These are phyloP conservation scores for Anguilla anguilla DNA, from an alignment of 2,797 vertebrate genomes.

Conservation along the genomic window DNA sequence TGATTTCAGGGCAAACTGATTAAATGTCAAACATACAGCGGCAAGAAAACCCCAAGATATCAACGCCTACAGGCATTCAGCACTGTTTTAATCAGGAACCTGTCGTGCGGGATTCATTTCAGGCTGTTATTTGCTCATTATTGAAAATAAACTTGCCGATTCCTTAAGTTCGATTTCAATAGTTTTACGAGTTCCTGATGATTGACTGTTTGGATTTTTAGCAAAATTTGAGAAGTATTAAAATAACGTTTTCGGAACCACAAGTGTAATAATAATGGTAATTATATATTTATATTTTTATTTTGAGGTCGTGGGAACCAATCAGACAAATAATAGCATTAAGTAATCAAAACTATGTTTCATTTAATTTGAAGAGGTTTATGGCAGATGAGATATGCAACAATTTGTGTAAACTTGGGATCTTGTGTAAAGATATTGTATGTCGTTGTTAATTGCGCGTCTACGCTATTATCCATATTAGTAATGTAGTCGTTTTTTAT, in stretches of 20 bases:
- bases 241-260: constrained; percentile 45
- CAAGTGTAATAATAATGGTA: constrained; percentile 42
- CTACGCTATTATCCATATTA: constrained; percentile 35
- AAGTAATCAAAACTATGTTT: constrained; percentile 12
- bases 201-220: background rate
- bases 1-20: constrained; percentile 77
- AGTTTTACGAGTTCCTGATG: constrained; percentile 24
- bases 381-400: constrained; percentile 5
- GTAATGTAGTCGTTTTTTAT: constrained; percentile 47
- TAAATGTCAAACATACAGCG: constrained; percentile 75
- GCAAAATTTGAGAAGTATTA: background rate
- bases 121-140: constrained; percentile 55
- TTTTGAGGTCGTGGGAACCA: background rate
- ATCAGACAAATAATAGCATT: background rate
- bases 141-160: constrained; percentile 51
- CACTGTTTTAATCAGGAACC: constrained; percentile 78
- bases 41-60: constrained; percentile 74
- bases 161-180: constrained; percentile 35
- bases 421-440: constrained; percentile 29
- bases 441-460: constrained; percentile 20
- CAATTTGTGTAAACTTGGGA: constrained; percentile 41
- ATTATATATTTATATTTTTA: background rate
- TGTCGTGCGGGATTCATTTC: constrained; percentile 62
- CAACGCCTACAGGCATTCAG: constrained; percentile 75
- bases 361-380: constrained; percentile 16